Evolutionary conservation across 2,113 vertebrate species (phyloP), one percentile per base, ranked within the genome.

Genomic region (Actinemys pallida): DNA sequence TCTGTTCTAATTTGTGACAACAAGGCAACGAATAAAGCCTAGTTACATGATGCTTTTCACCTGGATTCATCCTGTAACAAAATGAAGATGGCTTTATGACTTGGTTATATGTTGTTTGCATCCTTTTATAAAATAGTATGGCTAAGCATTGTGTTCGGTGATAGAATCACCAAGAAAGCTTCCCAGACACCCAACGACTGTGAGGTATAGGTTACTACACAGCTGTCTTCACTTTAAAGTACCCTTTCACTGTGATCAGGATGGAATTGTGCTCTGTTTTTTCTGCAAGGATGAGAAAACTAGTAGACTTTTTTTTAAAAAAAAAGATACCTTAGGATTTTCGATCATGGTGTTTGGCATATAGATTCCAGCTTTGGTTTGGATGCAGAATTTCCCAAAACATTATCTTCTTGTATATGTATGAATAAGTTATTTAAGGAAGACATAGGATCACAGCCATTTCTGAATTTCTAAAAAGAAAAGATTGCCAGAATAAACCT

Each of bases 11-110:
- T 78, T 78, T 47, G 45, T 93, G 88, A 93, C 95, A 91, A 0
- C 10, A 22, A 94, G 93, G 86, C 91, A 93, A 94, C 95, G 94
- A 76, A 78, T 88, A 96, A 93, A 81, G 3, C 1, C 22, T 5
- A 29, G 2, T 88, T 97, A 80, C 39, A 52, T 72, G 88, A 54
- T 90, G 59, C 80, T 84, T 83, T 11, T 54, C 10, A 6, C 5
- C 0, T 75, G 11, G 35, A 83, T 84, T 79, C 39, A 47, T 88
- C 16, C 53, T 79, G 50, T 24, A 69, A 79, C 14, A 86, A 75
- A 27, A 47, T 3, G 0, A 93, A 79, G 75, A 27, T 79, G 79
- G 83, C 78, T 31, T 47, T 78, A 78, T 29, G 24, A 27, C 25
- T 47, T 27, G 53, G 22, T 81, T 87, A 8, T 0, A 1, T 45